Evolutionary conservation across 2,888 invertebrate genomes (phyloP), one percentile per base, ranked within the genome.

Genomic region (Frankliniella intonsa): DNA sequence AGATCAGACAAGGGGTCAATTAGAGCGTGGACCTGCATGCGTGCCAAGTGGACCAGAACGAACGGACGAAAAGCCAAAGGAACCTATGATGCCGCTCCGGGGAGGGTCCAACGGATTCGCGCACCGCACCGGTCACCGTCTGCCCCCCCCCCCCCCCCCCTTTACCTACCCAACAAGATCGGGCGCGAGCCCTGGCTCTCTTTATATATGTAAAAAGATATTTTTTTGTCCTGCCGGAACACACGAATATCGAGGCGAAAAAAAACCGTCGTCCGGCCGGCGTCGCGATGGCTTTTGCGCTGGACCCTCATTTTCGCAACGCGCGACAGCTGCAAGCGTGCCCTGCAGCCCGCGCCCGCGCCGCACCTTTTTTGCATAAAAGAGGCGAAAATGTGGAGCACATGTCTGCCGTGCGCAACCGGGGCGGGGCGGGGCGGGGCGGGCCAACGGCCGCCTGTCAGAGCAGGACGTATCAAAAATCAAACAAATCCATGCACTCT

Each of bases 1-100:
- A 76, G 69, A 76, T 76, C 69, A 25, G 69, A 76, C 69, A 76
- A 76, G 69, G 25, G 69, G 69, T 76, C 69, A 76, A 76, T 76
- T 76, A 76, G 69, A 25, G 10, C 22, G 69, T 10, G 22, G 25
- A 38, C 38, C 38, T 38, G 38, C 38, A 38, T 38, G 38, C 38
- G 38, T 38, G 69, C 69, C 69, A 76, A 76, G 69, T 76, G 69
- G 69, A 76, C 69, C 69, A 76, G 69, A 76, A 76, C 69, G 22
- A 62, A 62, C 62, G 69, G 25, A 12, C 69, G 25, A 22, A 5
- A 62, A 14, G 62, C 55, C 17, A 17, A 17, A 17, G 14, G 12
- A 55, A 8, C 5, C 55, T 12, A 8, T 12, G 55, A 2, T 55
- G 55, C 55, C 55, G 55, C 3, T 8, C 14, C 3, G 2, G 9